Conservation (phyloP, 2,797 vertebrate genomes). For the Loris lydekkerianus region DNA sequence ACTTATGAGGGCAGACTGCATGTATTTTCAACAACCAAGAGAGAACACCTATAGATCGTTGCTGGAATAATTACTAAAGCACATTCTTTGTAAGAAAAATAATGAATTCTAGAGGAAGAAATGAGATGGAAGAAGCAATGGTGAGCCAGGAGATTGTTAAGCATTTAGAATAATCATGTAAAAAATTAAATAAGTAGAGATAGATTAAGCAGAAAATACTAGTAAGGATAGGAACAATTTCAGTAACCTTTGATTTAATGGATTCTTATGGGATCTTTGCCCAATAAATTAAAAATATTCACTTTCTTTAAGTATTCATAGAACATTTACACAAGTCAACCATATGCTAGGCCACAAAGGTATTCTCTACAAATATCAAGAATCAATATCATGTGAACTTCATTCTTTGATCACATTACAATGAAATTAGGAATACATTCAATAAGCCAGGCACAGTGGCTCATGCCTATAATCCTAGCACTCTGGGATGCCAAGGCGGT, state of each 20-base stretch:
- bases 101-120: constrained; percentile 23
- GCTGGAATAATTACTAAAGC: neutral
- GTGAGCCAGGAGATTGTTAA: neutral
- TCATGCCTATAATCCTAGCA: no score
- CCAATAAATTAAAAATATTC: neutral
- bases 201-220: neutral
- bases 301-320: neutral
- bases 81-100: neutral
- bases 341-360: neutral
- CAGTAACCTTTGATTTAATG: constrained; percentile 8
- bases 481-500: no score
- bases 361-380: constrained; percentile 54
- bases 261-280: neutral
- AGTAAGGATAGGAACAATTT: constrained; percentile 21
- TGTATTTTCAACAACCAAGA: neutral
- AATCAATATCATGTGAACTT: constrained; percentile 29
- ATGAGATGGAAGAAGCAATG: neutral
- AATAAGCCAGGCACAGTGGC: no score
- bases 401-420: constrained; percentile 32
- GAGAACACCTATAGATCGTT: neutral
- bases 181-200: constrained; percentile 5
- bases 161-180: neutral
- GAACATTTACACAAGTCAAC: constrained; percentile 16
- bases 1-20: neutral
- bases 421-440: constrained; percentile 54